Evolutionary conservation across 1,140 invertebrate species (phyloP).

Genomic region (Temnothorax nylanderi): DNA sequence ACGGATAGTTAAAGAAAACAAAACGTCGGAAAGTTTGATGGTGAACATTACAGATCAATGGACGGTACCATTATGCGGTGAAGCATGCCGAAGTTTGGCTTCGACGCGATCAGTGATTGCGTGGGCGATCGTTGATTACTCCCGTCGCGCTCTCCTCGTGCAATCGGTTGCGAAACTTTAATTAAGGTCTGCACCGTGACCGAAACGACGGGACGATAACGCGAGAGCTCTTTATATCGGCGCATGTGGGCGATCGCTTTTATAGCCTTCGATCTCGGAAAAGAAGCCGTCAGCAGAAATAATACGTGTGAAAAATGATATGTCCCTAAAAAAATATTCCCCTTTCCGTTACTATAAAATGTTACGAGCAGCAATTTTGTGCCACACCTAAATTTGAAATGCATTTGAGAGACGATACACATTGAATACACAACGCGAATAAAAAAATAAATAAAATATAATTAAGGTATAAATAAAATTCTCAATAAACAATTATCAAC

Average conservation of each 20-base stretch:
- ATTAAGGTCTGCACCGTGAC: slow-evolving; percentile 74
- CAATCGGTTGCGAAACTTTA: slow-evolving; percentile 78
- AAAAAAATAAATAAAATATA: background rate
- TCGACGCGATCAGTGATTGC: slow-evolving; percentile 73
- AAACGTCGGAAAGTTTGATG: slow-evolving; percentile 36
- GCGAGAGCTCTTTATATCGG: slow-evolving; percentile 49
- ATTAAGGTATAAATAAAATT: background rate
- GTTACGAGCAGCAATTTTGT: background rate
- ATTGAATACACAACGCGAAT: background rate
- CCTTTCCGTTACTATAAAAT: slow-evolving; percentile 18
- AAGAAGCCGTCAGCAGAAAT: slow-evolving; percentile 4
- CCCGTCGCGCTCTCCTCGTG: slow-evolving; percentile 66
- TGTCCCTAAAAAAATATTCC: slow-evolving; percentile 12
- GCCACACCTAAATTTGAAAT: background rate
- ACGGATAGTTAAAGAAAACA: slow-evolving; percentile 22
- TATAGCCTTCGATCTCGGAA: background rate
- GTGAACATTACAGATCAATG: slow-evolving; percentile 41
- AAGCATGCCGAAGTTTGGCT: slow-evolving; percentile 71
- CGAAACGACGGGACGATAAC: slow-evolving; percentile 70
- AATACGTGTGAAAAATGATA: slow-evolving; percentile 46
- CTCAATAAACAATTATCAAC: background rate
- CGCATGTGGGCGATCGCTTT: slow-evolving; percentile 16
- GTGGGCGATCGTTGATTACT: slow-evolving; percentile 73
- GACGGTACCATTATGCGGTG: slow-evolving; percentile 61
- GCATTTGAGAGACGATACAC: background rate